These are phyloP conservation scores for Argyra leucocephala DNA, from an alignment of 2,888 invertebrate genomes.

Conservation along the genomic window DNA sequence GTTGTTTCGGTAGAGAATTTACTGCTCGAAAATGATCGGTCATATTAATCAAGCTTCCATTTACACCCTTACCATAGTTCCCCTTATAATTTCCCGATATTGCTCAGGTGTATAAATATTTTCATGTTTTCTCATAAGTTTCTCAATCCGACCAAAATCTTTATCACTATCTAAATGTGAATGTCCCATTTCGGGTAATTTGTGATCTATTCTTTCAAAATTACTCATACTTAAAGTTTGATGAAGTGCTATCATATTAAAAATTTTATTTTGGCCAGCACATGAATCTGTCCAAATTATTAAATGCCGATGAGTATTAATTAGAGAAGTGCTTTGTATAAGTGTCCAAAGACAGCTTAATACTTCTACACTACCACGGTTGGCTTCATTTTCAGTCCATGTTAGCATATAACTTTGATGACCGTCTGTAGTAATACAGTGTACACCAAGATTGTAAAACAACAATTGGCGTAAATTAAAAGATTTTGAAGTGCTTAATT, in stretches of 20 bases:
- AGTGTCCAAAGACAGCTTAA: constrained; percentile 9
- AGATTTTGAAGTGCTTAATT: too few species aligned
- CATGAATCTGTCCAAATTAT: constrained; percentile 13
- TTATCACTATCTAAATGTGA: constrained; percentile 11
- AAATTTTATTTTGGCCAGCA: constrained; percentile 10
- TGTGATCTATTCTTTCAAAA: constrained; percentile 7
- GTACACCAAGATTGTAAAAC: constrained; percentile 8
- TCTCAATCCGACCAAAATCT: constrained; percentile 14
- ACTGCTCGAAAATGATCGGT: constrained; percentile 10
- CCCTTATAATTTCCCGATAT: constrained; percentile 10
- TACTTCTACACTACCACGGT: constrained; percentile 10
- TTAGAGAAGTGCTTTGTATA: constrained; percentile 12
- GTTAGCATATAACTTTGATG: constrained; percentile 10
- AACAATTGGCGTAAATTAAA: background rate
- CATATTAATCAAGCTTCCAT: constrained; percentile 10
- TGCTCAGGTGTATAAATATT: constrained; percentile 11
- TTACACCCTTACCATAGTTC: constrained; percentile 4
- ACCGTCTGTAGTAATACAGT: constrained; percentile 12
- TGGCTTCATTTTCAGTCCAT: constrained; percentile 13
- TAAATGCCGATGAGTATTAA: constrained; percentile 4
- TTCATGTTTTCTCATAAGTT: constrained; percentile 10
- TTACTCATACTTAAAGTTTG: constrained; percentile 7
- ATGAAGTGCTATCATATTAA: too few species aligned
- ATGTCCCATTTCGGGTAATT: constrained; percentile 13
- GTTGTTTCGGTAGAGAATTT: background rate